phyloP scores from a whole-genome alignment of 2,113 vertebrate species.

The Grus americana region DNA sequence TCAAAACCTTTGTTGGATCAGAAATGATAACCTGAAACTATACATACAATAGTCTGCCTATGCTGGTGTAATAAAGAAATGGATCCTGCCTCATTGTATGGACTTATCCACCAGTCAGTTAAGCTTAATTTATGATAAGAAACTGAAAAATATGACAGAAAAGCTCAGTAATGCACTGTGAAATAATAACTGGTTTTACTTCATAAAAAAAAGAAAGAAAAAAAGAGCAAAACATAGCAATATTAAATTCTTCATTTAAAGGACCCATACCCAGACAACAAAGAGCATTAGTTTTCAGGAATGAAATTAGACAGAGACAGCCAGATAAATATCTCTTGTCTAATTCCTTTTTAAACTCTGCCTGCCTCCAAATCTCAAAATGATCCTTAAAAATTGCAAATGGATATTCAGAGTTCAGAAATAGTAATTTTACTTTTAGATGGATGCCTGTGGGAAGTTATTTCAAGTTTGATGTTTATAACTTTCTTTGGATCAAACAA shows the following conservation, averaged over 20 bases:
- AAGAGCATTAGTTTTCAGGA: neutral
- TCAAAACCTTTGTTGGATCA: neutral
- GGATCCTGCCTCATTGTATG: neutral
- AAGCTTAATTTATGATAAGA: neutral
- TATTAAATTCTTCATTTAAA: conserved; percentile 16
- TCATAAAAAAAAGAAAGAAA: neutral
- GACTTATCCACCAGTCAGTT: neutral
- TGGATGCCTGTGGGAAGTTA: neutral
- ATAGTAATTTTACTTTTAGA: neutral
- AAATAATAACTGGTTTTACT: conserved; percentile 19
- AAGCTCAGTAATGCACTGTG: neutral
- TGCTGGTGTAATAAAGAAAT: neutral
- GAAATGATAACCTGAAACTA: neutral
- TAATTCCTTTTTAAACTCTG: neutral
- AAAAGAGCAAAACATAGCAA: neutral
- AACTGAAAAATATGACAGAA: conserved; percentile 3
- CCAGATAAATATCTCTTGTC: neutral
- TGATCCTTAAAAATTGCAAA: neutral
- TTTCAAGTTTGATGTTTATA: neutral
- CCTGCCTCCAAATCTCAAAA: neutral
- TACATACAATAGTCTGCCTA: neutral
- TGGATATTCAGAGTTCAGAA: neutral
- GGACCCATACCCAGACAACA: neutral
- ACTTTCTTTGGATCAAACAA: neutral
- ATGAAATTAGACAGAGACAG: conserved; percentile 20